Conservation (phyloP, 2,888 invertebrate species). For the Melipona beecheii region DNA sequence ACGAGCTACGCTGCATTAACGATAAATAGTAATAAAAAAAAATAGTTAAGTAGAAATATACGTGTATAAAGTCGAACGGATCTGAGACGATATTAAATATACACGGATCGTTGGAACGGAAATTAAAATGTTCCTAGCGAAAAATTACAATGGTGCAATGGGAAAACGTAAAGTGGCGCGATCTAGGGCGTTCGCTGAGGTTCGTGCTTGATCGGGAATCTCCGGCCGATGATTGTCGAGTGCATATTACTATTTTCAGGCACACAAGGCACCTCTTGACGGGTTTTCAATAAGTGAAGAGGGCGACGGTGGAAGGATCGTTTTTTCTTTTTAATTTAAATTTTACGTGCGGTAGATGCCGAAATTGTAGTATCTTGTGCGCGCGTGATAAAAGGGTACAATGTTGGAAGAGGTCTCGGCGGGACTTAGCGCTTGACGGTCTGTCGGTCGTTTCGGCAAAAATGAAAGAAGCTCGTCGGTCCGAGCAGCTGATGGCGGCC, state of each 20-base stretch:
- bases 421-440: constrained; percentile 73
- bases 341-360: constrained; percentile 64
- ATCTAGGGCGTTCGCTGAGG: constrained; percentile 64
- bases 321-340: constrained; percentile 74
- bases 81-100: background rate
- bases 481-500: constrained; percentile 82
- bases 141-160: constrained; percentile 4
- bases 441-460: constrained; percentile 71
- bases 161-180: constrained; percentile 64
- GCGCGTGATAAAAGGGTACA: constrained; percentile 56
- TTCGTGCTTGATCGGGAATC: constrained; percentile 64
- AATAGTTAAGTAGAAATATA: background rate
- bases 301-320: constrained; percentile 75
- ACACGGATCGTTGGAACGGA: background rate
- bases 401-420: constrained; percentile 74
- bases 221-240: constrained; percentile 78
- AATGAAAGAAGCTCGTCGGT: constrained; percentile 79
- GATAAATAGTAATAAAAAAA: background rate
- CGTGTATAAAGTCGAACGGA: background rate
- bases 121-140: constrained; percentile 19
- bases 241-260: constrained; percentile 83
- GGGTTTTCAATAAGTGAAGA: constrained; percentile 80
- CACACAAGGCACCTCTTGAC: constrained; percentile 81
- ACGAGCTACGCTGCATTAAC: background rate
- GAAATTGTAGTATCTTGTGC: constrained; percentile 64